Evolutionary conservation across 2,113 vertebrate genomes (phyloP).

Genomic region (Hystrix cristata): DNA sequence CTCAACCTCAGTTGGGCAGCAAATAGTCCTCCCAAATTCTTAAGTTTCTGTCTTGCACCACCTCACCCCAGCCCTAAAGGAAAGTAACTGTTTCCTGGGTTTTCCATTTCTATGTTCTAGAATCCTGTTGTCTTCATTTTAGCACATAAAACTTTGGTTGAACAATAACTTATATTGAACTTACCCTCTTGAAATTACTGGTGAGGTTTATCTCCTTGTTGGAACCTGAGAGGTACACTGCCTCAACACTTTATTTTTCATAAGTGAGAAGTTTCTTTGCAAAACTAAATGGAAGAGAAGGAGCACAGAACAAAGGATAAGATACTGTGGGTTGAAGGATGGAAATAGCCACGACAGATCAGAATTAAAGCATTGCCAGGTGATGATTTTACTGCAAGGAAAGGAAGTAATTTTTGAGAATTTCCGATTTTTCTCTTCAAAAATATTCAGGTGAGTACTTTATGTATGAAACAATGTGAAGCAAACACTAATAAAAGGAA

Average conservation of each 20-base stretch:
- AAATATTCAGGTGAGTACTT: background rate
- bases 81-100: background rate
- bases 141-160: background rate
- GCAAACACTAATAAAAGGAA: background rate
- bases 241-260: background rate
- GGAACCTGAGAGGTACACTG: background rate
- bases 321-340: background rate
- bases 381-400: background rate
- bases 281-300: background rate
- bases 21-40: background rate
- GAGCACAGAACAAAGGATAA: background rate
- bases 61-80: no score
- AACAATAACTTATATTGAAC: background rate
- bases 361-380: background rate
- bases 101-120: background rate
- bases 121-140: background rate
- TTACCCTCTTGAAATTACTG: background rate
- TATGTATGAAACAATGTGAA: background rate
- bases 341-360: background rate
- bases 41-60: background rate
- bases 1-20: background rate
- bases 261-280: background rate
- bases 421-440: constrained; percentile 19
- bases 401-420: background rate
- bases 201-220: background rate